phyloP scores from a whole-genome alignment of 2,797 vertebrate genomes.

The Xiphophorus birchmanni region DNA sequence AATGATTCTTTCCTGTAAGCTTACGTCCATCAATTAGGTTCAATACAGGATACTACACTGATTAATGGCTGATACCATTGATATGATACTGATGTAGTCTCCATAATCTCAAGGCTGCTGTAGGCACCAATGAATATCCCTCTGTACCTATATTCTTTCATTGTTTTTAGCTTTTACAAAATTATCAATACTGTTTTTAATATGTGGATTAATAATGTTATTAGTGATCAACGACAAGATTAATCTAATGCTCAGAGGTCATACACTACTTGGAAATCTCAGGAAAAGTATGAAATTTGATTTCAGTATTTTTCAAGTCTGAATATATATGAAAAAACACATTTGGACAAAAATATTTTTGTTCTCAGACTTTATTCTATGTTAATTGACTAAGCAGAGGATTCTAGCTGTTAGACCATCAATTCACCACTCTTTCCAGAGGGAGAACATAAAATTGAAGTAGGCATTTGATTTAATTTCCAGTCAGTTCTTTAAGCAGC shows the following conservation, averaged over 20 bases:
- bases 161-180: background rate
- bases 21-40: slow-evolving; percentile 18
- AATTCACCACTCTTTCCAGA: background rate
- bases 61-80: background rate
- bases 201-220: background rate
- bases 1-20: slow-evolving; percentile 41
- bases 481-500: background rate
- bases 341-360: background rate
- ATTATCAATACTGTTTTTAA: background rate
- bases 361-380: background rate
- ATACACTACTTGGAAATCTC: background rate
- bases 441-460: background rate
- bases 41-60: background rate
- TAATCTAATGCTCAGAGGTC: background rate
- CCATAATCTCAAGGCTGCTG: background rate
- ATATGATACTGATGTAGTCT: slow-evolving; percentile 2
- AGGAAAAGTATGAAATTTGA: background rate
- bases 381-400: background rate
- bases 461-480: background rate
- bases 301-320: background rate
- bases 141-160: background rate
- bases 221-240: slow-evolving; percentile 18
- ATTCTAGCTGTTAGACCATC: background rate
- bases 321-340: background rate
- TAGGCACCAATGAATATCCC: slow-evolving; percentile 9